A percentile compares a stretch with the other conserved stretches of the same genome.
phyloP scores from a whole-genome alignment of 2,113 vertebrate genomes.

The Cochlearius cochlearius region DNA sequence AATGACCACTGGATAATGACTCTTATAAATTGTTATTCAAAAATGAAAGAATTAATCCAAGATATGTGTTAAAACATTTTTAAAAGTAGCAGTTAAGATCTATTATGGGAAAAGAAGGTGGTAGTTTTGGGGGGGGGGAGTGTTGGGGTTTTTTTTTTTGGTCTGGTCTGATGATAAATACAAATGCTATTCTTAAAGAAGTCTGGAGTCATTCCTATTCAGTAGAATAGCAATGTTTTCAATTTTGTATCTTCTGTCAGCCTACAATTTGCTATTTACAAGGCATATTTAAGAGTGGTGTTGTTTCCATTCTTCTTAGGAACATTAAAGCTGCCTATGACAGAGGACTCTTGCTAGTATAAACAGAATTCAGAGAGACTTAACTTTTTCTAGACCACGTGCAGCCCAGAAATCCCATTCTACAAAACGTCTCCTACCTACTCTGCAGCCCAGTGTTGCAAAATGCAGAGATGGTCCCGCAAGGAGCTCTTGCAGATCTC shows the following conservation, averaged over 20 bases:
- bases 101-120: background rate
- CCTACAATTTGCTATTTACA: conserved; percentile 36
- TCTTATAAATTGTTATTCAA: conserved; percentile 22
- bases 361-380: background rate
- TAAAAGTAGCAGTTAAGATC: background rate
- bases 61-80: background rate
- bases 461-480: background rate
- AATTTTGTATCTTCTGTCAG: conserved; percentile 17
- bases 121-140: background rate
- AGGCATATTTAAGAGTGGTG: background rate
- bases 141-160: background rate
- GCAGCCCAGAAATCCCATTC: background rate
- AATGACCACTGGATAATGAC: conserved; percentile 16
- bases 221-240: background rate
- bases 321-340: conserved; percentile 17
- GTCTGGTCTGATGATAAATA: conserved; percentile 14
- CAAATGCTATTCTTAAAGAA: conserved; percentile 21
- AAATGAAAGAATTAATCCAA: conserved; percentile 29
- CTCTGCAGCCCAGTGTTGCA: background rate
- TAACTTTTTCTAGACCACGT: background rate
- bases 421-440: background rate
- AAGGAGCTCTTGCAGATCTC: background rate
- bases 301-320: background rate
- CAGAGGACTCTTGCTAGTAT: background rate
- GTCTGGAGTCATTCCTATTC: background rate